Base-by-base conservation (phyloP, 2,888 invertebrate genomes). In the Phania funesta region DNA sequence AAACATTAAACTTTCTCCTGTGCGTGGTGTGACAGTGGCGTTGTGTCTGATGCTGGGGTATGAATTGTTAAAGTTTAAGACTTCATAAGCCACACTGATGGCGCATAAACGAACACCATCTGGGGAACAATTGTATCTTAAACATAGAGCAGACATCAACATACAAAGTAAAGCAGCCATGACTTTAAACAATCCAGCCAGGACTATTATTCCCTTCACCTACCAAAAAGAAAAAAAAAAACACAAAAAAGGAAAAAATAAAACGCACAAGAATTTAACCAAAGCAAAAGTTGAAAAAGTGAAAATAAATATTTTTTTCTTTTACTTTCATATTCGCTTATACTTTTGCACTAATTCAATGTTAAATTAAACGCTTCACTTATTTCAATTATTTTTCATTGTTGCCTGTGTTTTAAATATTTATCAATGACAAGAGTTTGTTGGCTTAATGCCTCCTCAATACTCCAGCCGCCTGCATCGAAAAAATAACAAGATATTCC, bases 361-460 rank as follows among this genome's bases (percentile, higher is more conserved):
- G 84, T 84, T 84, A 84, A 84, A 84, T 86, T 84, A 85, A 86
- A 87, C 87, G 89, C 88, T 89, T 90, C 89, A 90, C 89, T 90
- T 90, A 90, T 90, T 91, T 91, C 90, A 91, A 90, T 91, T 90
- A 91, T 89, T 91, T 90, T 87, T 89, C 90, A 88, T 89, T 90
- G 90, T 88, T 90, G 86, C 85, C 87, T 87, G 80, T 87, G 87
- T 87, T 87, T 91, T 90, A 90, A 90, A 91, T 91, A 90, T 90
- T 91, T 90, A 90, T 90, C 89, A 91, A 91, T 90, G 89, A 89
- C 87, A 85, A 84, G 87, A 89, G 88, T 90, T 89, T 89, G 89
- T 88, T 89, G 87, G 87, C 88, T 87, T 88, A 87, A 81, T 83
- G 73, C 84, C 80, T 60, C 71, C 83, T 74, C 62, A 54, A 70